Conservation (phyloP, 1,140 invertebrate genomes). For the Bombus affinis region DNA sequence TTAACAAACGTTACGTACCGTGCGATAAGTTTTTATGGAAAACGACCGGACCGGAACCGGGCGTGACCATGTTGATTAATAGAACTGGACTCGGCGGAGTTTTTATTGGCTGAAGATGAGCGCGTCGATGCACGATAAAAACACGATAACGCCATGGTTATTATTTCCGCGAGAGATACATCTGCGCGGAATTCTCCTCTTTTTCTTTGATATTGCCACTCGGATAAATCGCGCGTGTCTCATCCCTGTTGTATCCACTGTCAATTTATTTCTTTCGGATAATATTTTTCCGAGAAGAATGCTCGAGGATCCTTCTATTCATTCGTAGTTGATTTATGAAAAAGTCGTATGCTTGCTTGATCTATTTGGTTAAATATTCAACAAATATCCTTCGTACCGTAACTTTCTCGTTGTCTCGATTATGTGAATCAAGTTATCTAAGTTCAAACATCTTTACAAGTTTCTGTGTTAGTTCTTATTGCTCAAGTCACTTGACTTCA, state of each 20-base stretch:
- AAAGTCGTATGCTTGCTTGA: background rate
- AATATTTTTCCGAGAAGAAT: background rate
- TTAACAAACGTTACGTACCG: slow-evolving; percentile 50
- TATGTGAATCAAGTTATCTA: background rate
- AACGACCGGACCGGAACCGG: slow-evolving; percentile 36
- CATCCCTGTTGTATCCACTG: background rate
- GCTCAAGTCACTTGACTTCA: no score
- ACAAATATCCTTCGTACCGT: background rate
- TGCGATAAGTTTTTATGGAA: slow-evolving; percentile 51
- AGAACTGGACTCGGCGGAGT: slow-evolving; percentile 36
- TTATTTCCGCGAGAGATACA: slow-evolving; percentile 39
- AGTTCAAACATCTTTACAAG: no score
- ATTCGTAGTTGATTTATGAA: background rate
- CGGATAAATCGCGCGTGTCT: background rate
- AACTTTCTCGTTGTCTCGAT: background rate
- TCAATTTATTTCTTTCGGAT: background rate
- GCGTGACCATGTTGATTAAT: slow-evolving; percentile 50
- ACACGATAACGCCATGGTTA: slow-evolving; percentile 44
- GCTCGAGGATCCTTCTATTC: no score
- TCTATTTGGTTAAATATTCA: background rate
- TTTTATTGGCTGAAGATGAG: slow-evolving; percentile 55
- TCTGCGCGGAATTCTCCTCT: background rate
- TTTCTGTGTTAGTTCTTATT: no score
- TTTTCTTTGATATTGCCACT: slow-evolving; percentile 7
- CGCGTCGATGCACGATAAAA: slow-evolving; percentile 47